Conservation (phyloP, 2,888 invertebrate genomes). For the Lagria hirta region DNA sequence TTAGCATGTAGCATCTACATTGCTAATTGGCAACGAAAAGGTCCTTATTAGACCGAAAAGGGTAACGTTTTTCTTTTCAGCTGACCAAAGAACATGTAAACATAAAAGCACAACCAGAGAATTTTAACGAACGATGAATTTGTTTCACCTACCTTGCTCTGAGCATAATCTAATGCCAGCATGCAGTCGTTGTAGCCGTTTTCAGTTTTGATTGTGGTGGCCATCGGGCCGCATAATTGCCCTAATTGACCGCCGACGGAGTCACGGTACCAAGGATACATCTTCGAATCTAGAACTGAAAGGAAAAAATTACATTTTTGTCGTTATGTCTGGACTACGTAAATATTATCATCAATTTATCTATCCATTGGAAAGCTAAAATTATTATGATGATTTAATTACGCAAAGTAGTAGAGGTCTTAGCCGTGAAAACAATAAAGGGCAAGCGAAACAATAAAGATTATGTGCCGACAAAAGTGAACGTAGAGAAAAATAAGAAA, state of each 20-base stretch:
- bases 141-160: conserved; percentile 62
- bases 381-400: conserved; percentile 1
- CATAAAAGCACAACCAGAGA: no score
- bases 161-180: conserved; percentile 69
- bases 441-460: no score
- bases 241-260: conserved; percentile 59
- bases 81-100: conserved; percentile 7
- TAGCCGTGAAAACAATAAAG: no score
- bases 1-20: conserved; percentile 14
- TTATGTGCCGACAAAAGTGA: no score
- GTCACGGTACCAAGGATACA: conserved; percentile 68
- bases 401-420: no score
- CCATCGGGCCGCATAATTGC: conserved; percentile 60
- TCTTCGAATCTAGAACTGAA: conserved; percentile 34
- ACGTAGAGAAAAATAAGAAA: no score
- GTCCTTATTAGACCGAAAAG: conserved; percentile 9
- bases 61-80: conserved; percentile 11
- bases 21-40: conserved; percentile 19
- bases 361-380: conserved; percentile 11
- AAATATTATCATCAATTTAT: conserved; percentile 13
- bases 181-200: conserved; percentile 71
- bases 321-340: conserved; percentile 5
- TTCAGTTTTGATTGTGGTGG: conserved; percentile 66
- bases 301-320: conserved; percentile 2
- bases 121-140: conserved; percentile 19